Conservation (phyloP, 1,140 invertebrate species). For the Spodoptera frugiperda region DNA sequence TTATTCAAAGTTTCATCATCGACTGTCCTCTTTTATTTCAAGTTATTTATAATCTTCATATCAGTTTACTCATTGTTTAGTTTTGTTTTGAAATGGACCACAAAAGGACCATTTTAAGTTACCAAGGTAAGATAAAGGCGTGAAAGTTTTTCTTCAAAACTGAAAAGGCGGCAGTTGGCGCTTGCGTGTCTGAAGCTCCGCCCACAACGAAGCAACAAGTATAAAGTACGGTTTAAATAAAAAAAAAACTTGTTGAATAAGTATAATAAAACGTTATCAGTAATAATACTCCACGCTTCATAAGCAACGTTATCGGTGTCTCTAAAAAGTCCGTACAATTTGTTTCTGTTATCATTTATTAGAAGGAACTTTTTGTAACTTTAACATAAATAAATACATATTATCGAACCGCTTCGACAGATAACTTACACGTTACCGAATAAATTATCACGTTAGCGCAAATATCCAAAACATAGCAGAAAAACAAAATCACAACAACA, state of each 20-base stretch:
- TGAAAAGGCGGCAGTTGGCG: constrained; percentile 51
- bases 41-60: not conserved
- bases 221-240: constrained; percentile 20
- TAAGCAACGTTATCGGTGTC: constrained; percentile 32
- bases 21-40: not conserved
- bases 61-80: not conserved
- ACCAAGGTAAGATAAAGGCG: constrained; percentile 2
- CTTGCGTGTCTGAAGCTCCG: constrained; percentile 63
- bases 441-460: constrained; percentile 20
- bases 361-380: constrained; percentile 28
- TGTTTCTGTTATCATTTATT: constrained; percentile 40
- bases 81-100: not conserved
- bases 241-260: not conserved
- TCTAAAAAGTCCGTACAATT: constrained; percentile 39
- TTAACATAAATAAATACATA: constrained; percentile 19
- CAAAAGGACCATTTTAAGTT: too few relatives aligned
- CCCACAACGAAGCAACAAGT: constrained; percentile 63
- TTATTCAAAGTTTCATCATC: constrained; percentile 10
- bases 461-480: constrained; percentile 17
- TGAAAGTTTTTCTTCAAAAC: constrained; percentile 20
- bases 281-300: constrained; percentile 11
- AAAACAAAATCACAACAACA: constrained; percentile 26
- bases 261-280: constrained; percentile 26
- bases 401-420: constrained; percentile 29
- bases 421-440: constrained; percentile 21